phyloP scores from a whole-genome alignment of 2,888 invertebrate genomes.

The Campaea margaritaria region DNA sequence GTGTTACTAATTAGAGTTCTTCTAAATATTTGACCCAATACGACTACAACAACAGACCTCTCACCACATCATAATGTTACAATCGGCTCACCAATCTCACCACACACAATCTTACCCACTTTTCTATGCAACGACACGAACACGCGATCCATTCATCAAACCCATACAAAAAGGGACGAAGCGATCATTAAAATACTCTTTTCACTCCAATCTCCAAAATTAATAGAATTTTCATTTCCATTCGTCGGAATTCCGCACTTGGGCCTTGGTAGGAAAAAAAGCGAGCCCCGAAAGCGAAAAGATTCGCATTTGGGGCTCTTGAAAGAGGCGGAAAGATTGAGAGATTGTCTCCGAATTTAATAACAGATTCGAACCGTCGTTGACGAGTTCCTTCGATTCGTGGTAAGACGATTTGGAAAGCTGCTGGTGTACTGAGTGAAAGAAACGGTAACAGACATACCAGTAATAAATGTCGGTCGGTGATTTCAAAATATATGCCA shows the following conservation, averaged over 20 bases:
- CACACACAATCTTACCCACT: background rate
- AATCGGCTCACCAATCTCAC: constrained; percentile 8
- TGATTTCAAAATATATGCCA: no score
- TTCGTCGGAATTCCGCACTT: constrained; percentile 23
- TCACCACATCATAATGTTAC: no score
- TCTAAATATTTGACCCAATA: background rate
- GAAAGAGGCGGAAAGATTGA: constrained; percentile 44
- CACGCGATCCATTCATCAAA: constrained; percentile 33
- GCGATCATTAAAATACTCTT: constrained; percentile 33
- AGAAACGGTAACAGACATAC: no score
- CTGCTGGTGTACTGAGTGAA: constrained; percentile 14
- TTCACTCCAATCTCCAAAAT: constrained; percentile 27
- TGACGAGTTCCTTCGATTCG: constrained; percentile 22
- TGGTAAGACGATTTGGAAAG: constrained; percentile 30
- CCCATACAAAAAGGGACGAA: constrained; percentile 21
- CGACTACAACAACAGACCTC: background rate
- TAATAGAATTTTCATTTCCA: constrained; percentile 33
- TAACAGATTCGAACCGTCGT: constrained; percentile 71
- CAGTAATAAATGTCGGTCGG: no score
- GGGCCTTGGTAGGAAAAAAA: constrained; percentile 4
- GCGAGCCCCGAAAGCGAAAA: constrained; percentile 2
- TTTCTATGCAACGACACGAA: constrained; percentile 10
- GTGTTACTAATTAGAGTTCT: no score
- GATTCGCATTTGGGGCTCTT: constrained; percentile 44
- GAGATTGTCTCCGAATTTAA: constrained; percentile 76